Conservation (phyloP, 1,140 invertebrate species). For the Calephelis nemesis region DNA sequence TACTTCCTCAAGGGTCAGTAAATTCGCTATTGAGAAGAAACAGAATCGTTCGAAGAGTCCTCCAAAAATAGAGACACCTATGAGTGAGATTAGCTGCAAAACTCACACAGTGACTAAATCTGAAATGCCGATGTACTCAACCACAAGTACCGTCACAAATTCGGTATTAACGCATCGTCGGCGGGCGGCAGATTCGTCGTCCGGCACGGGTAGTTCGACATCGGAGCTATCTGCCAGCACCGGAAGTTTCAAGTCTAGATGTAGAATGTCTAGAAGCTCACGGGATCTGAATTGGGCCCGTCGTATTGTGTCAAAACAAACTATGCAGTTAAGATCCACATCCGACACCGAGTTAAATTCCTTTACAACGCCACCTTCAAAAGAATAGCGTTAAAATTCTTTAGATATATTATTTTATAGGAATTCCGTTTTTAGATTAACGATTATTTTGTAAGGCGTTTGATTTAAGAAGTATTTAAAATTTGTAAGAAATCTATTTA, state of each 20-base stretch:
- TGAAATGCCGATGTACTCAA: constrained; percentile 39
- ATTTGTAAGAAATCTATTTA: constrained; percentile 29
- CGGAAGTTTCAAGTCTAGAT: constrained; percentile 44
- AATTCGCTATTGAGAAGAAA: background rate
- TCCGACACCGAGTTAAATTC: constrained; percentile 55
- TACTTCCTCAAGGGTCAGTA: background rate
- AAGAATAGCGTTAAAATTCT: constrained; percentile 3
- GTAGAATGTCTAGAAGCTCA: constrained; percentile 40
- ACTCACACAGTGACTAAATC: constrained; percentile 24
- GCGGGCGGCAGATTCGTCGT: constrained; percentile 44
- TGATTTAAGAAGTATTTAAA: constrained; percentile 41
- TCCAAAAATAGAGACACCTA: constrained; percentile 55
- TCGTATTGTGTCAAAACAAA: constrained; percentile 50
- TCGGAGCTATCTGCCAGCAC: constrained; percentile 41
- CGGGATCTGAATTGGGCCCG: constrained; percentile 57
- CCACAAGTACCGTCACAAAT: constrained; percentile 44
- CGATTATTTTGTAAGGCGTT: constrained; percentile 37
- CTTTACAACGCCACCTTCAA: constrained; percentile 45
- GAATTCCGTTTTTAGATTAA: constrained; percentile 25
- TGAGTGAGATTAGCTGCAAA: constrained; percentile 52
- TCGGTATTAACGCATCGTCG: constrained; percentile 43
- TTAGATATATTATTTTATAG: constrained; percentile 7
- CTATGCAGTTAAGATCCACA: constrained; percentile 34
- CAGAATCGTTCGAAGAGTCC: constrained; percentile 41
- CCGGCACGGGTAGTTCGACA: constrained; percentile 42